Conservation (phyloP, 1,140 invertebrate species). For the Ectropis grisescens region DNA sequence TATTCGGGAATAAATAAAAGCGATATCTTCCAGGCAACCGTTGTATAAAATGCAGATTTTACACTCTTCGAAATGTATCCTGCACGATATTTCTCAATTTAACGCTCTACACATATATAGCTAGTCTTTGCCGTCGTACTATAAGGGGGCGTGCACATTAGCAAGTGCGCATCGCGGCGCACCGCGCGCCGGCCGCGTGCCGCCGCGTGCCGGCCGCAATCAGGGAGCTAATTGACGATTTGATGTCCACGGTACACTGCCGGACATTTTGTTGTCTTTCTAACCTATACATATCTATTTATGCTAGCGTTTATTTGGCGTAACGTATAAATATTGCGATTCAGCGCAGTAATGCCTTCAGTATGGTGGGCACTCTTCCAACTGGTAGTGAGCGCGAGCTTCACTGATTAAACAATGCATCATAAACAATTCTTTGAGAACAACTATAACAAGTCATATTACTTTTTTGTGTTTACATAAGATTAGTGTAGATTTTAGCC, state of each 20-base stretch:
- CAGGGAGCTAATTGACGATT: conserved; percentile 24
- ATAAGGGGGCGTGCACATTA: conserved; percentile 7
- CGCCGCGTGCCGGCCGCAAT: conserved; percentile 17
- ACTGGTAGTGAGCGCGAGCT: too few relatives aligned
- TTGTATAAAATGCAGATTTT: neutral
- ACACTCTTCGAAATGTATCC: neutral
- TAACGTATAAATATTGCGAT: too few relatives aligned
- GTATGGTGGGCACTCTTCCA: too few relatives aligned
- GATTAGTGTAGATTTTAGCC: too few relatives aligned
- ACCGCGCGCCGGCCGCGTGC: conserved; percentile 8
- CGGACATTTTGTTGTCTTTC: too few relatives aligned
- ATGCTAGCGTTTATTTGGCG: too few relatives aligned
- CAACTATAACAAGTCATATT: too few relatives aligned
- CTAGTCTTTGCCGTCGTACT: conserved; percentile 3
- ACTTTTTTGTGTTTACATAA: too few relatives aligned
- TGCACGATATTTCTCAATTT: neutral
- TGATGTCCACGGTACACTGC: conserved; percentile 15
- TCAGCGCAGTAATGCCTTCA: too few relatives aligned
- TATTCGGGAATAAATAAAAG: neutral
- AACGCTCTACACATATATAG: neutral
- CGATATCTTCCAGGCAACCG: neutral
- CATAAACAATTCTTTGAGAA: too few relatives aligned
- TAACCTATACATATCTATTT: too few relatives aligned
- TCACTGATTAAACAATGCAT: too few relatives aligned
- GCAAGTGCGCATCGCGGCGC: conserved; percentile 20